A percentile compares a stretch with the other conserved stretches of the same genome.
Conservation (phyloP, 2,113 vertebrate species). For the Strigops habroptila region DNA sequence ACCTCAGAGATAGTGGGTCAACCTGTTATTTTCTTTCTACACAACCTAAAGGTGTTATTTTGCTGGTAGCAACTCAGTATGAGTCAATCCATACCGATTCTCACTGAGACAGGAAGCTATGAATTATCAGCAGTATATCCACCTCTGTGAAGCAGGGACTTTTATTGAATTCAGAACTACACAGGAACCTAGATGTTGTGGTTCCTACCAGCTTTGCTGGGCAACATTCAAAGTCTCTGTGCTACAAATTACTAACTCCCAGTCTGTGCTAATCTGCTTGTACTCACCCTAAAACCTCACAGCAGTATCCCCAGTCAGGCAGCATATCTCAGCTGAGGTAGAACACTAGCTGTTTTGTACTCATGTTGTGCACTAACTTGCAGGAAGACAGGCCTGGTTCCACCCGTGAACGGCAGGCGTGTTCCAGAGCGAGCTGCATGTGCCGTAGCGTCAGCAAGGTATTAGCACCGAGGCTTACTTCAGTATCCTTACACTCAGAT, state of each 20-base stretch:
- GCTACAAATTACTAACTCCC: neutral
- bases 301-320: accelerated
- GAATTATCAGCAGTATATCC: neutral
- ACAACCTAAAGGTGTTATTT: neutral
- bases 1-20: accelerated
- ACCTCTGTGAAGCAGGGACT: neutral
- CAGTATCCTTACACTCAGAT: neutral
- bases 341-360: accelerated
- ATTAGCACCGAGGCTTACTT: neutral
- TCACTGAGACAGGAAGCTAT: neutral
- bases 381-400: neutral
- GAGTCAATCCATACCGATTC: neutral
- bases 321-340: neutral
- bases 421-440: accelerated
- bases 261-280: neutral
- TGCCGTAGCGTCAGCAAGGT: accelerated
- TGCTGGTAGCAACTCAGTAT: neutral
- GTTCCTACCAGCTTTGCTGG: neutral
- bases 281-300: neutral
- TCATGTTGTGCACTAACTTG: accelerated
- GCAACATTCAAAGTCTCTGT: neutral
- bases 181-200: accelerated
- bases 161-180: neutral
- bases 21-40: neutral
- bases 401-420: accelerated